These are phyloP conservation scores for Drosophila dunni DNA, from an alignment of 1,140 invertebrate genomes.

Conservation along the genomic window DNA sequence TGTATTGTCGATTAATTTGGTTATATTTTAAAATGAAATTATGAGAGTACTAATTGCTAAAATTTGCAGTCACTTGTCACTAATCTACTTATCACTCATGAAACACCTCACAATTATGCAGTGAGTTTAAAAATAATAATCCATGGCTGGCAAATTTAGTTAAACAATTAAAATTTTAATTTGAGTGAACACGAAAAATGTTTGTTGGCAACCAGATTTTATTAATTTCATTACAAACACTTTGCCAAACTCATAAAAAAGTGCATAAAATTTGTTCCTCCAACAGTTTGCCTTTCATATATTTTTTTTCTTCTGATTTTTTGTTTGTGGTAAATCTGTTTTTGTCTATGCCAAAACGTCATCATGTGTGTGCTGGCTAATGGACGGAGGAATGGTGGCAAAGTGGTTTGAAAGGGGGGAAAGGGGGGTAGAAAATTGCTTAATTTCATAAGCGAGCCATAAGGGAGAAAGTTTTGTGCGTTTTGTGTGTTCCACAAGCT, in stretches of 20 bases:
- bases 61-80: neutral
- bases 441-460: conserved; percentile 78
- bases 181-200: conserved; percentile 43
- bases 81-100: conserved; percentile 22
- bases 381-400: no score
- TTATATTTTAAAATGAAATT: conserved; percentile 6
- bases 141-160: conserved; percentile 14
- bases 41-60: neutral
- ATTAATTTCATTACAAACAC: conserved; percentile 78
- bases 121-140: neutral
- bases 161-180: conserved; percentile 61
- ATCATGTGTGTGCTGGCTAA: conserved; percentile 51
- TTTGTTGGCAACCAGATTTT: conserved; percentile 52
- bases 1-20: conserved; percentile 1
- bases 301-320: conserved; percentile 13
- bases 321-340: conserved; percentile 62
- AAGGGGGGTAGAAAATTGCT: conserved; percentile 59
- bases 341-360: conserved; percentile 58
- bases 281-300: conserved; percentile 14
- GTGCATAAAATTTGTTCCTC: conserved; percentile 69
- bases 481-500: conserved; percentile 52
- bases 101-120: conserved; percentile 14
- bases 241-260: conserved; percentile 74
- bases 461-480: conserved; percentile 69
- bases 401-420: neutral